These are phyloP conservation scores for Amphiura filiformis DNA, from an alignment of 35 echinoderm and acorn worm species.

Conservation along the genomic window DNA sequence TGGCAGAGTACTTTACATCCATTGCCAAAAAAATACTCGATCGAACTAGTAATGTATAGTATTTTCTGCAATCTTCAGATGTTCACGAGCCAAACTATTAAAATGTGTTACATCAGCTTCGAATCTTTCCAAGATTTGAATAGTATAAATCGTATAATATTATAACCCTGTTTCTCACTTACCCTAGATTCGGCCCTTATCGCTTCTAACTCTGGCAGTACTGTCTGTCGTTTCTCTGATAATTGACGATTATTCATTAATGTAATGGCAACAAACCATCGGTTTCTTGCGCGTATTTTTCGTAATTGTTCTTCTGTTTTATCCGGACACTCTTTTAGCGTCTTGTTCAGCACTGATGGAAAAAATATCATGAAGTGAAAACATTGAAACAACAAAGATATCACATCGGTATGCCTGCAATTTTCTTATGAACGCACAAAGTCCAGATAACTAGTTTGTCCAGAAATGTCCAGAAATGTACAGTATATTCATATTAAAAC, in stretches of 20 bases:
- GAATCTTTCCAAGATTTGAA: neutral
- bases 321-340: neutral
- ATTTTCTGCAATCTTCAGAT: no score
- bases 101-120: no score
- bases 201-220: slow-evolving; percentile 17
- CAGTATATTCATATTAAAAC: no score
- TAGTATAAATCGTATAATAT: neutral
- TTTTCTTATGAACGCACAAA: no score
- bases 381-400: neutral
- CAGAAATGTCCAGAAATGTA: no score
- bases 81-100: no score
- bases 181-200: slow-evolving; percentile 5
- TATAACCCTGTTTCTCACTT: neutral
- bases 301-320: neutral
- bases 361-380: neutral
- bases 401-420: no score
- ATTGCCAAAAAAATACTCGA: neutral
- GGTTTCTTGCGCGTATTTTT: slow-evolving; percentile 1
- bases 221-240: neutral
- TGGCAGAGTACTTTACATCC: no score
- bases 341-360: neutral
- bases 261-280: slow-evolving; percentile 37
- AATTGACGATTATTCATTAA: slow-evolving; percentile 17
- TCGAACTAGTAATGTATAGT: neutral
- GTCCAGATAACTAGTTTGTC: no score